Percentiles rank a stretch among this genome's conserved stretches.
phyloP scores from a whole-genome alignment of 1,140 invertebrate species.

The Drosophila sp. region DNA sequence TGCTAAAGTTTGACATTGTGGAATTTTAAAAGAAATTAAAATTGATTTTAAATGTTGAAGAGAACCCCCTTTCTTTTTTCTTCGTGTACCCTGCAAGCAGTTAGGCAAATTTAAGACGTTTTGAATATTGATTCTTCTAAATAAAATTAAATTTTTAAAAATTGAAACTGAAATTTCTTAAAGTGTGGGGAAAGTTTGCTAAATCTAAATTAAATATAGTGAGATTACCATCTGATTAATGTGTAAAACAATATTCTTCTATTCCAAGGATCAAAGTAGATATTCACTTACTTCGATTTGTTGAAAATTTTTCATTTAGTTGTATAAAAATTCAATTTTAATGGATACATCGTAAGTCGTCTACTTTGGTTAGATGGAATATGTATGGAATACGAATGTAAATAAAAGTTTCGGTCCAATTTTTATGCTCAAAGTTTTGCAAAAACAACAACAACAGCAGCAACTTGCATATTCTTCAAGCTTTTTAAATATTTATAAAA shows the following conservation, averaged over 20 bases:
- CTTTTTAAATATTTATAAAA: conserved; percentile 2
- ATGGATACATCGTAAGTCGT: not conserved
- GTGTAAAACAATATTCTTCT: too few species aligned
- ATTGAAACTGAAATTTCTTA: not conserved
- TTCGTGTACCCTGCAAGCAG: not conserved
- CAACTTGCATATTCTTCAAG: conserved; percentile 4
- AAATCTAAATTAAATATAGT: too few species aligned
- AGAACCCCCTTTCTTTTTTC: conserved; percentile 1
- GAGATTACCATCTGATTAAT: too few species aligned
- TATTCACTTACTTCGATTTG: too few species aligned
- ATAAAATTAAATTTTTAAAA: not conserved
- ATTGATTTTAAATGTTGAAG: conserved; percentile 62
- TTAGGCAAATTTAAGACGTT: not conserved
- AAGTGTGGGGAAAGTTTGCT: too few species aligned
- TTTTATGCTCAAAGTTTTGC: conserved; percentile 1
- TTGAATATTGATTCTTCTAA: not conserved
- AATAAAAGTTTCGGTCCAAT: not conserved
- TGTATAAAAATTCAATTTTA: not conserved
- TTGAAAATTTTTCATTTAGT: too few species aligned
- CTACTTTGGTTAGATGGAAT: not conserved
- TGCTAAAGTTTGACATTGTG: conserved; percentile 17
- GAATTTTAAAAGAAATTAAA: conserved; percentile 61
- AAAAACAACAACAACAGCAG: not conserved
- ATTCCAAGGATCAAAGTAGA: too few species aligned
- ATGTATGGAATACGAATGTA: not conserved